These are phyloP conservation scores for Bombyx huttoni DNA, from an alignment of 2,888 invertebrate genomes.

Conservation along the genomic window DNA sequence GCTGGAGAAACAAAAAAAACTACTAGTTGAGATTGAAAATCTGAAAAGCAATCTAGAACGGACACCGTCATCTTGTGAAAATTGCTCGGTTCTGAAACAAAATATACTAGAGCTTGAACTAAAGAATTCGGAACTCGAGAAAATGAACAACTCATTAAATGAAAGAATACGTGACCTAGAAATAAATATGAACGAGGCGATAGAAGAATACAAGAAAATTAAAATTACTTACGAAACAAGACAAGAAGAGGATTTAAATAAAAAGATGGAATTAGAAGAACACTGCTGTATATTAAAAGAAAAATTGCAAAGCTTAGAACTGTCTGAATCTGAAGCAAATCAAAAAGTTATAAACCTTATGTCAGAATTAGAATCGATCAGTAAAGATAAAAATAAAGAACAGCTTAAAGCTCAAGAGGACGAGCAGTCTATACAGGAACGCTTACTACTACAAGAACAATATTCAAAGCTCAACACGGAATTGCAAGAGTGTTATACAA, in stretches of 20 bases:
- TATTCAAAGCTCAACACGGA: constrained; percentile 27
- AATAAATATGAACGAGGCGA: constrained; percentile 20
- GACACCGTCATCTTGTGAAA: constrained; percentile 22
- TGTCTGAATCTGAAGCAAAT: constrained; percentile 21
- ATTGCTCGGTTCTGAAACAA: constrained; percentile 26
- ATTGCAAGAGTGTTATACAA: constrained; percentile 47
- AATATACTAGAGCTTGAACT: constrained; percentile 28
- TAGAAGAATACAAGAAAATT: constrained; percentile 21
- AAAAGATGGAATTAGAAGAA: constrained; percentile 14
- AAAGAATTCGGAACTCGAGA: constrained; percentile 19
- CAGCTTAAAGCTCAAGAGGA: constrained; percentile 17
- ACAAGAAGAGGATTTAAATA: constrained; percentile 16
- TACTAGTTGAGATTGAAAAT: constrained; percentile 35
- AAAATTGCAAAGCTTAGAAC: constrained; percentile 20
- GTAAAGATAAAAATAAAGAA: constrained; percentile 16
- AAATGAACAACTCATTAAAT: constrained; percentile 16
- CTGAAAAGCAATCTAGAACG: constrained; percentile 33
- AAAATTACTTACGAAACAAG: constrained; percentile 24
- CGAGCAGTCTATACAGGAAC: constrained; percentile 20
- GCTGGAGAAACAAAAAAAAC: constrained; percentile 20
- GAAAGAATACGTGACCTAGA: constrained; percentile 23
- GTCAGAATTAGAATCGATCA: constrained; percentile 26
- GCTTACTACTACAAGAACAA: constrained; percentile 33
- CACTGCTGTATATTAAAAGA: constrained; percentile 22
- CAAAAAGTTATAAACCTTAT: constrained; percentile 19